phyloP scores from a whole-genome alignment of 1,140 invertebrate genomes.

The Sesamia nonagrioides region DNA sequence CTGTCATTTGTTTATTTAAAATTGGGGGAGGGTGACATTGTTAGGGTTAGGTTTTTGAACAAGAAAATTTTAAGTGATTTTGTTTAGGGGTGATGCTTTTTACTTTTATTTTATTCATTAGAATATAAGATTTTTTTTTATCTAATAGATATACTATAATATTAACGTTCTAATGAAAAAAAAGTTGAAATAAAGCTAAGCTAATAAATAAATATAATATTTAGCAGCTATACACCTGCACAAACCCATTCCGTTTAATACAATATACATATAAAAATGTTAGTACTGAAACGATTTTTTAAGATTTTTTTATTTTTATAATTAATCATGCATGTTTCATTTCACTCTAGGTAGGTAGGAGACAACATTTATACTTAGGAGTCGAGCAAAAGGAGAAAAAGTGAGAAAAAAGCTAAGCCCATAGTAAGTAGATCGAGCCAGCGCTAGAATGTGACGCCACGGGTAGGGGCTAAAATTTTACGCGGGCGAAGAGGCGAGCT shows the following conservation, averaged over 20 bases:
- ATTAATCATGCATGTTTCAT: not conserved
- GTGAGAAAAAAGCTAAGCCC: too few relatives aligned
- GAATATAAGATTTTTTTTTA: not conserved
- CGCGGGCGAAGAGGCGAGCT: too few relatives aligned
- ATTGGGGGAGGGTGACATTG: constrained; percentile 35
- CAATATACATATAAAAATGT: not conserved
- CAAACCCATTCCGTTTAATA: not conserved
- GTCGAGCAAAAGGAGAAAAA: too few relatives aligned
- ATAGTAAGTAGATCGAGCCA: too few relatives aligned
- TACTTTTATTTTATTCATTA: not conserved
- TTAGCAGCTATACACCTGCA: not conserved
- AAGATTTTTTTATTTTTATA: not conserved
- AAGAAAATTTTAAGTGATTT: constrained; percentile 21
- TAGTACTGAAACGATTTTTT: not conserved
- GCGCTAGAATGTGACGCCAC: too few relatives aligned
- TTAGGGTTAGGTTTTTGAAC: constrained; percentile 1
- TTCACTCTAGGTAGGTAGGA: not conserved
- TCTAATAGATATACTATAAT: too few relatives aligned
- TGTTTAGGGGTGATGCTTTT: not conserved
- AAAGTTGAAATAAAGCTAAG: not conserved
- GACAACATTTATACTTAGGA: too few relatives aligned
- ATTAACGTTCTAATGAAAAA: too few relatives aligned
- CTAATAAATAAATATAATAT: not conserved
- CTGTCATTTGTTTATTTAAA: constrained; percentile 27
- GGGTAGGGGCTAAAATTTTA: too few relatives aligned